phyloP scores from a whole-genome alignment of 1,140 invertebrate genomes.

The Drosophila littoralis region DNA sequence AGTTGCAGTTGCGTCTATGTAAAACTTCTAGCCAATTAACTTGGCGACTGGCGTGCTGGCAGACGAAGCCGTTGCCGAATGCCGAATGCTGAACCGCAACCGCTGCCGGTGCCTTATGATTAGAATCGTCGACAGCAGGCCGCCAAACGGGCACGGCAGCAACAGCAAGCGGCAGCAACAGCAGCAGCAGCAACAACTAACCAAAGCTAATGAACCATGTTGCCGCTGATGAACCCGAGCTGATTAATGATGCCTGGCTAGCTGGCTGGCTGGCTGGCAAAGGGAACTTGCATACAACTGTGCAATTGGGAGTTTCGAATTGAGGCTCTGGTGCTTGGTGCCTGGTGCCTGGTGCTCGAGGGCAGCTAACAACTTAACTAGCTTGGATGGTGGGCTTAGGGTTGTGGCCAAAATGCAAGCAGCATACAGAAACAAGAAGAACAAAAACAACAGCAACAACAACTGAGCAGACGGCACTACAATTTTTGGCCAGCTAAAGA shows the following conservation, averaged over 20 bases:
- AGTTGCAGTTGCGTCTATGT: constrained; percentile 64
- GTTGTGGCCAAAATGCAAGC: constrained; percentile 32
- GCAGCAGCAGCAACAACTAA: constrained; percentile 61
- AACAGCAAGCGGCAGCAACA: constrained; percentile 22
- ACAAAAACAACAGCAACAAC: constrained; percentile 9
- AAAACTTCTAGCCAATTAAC: constrained; percentile 82
- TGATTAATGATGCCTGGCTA: constrained; percentile 71
- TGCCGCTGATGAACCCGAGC: constrained; percentile 80
- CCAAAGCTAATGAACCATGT: constrained; percentile 81
- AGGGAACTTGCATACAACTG: constrained; percentile 37
- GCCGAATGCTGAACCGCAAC: constrained; percentile 24
- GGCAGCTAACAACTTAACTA: constrained; percentile 79
- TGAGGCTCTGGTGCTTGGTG: constrained; percentile 25
- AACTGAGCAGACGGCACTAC: constrained; percentile 33
- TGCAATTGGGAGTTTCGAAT: constrained; percentile 26
- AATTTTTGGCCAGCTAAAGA: constrained; percentile 65
- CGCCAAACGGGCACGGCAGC: constrained; percentile 59
- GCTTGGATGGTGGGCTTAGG: constrained; percentile 70
- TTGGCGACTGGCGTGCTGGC: constrained; percentile 42
- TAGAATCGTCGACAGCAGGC: constrained; percentile 76
- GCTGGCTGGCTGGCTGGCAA: constrained; percentile 22
- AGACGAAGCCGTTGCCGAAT: constrained; percentile 24
- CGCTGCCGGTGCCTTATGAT: constrained; percentile 76
- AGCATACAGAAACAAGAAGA: constrained; percentile 12
- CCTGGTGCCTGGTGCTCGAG: constrained; percentile 42